phyloP scores from a whole-genome alignment of 1,140 invertebrate genomes.

The Ceratoteleas bidentatus region DNA sequence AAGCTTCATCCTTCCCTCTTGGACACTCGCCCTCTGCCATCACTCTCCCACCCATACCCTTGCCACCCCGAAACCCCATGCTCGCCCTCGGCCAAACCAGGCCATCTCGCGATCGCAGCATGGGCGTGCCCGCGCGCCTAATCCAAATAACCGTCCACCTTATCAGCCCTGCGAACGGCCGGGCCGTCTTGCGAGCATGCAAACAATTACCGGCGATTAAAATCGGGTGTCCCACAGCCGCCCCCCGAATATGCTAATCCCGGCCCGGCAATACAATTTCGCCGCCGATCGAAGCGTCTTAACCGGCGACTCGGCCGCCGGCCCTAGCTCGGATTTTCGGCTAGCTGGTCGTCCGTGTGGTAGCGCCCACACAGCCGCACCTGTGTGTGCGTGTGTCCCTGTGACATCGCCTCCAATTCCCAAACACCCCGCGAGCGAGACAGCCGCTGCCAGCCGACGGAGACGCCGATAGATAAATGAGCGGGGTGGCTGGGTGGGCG shows the following conservation, averaged over 20 bases:
- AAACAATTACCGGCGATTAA: conserved; percentile 44
- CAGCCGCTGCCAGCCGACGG: conserved; percentile 10
- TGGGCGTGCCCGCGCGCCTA: background rate
- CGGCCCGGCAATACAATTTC: conserved; percentile 29
- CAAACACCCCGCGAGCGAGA: conserved; percentile 40
- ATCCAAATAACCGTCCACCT: too few species aligned
- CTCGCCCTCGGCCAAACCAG: too few species aligned
- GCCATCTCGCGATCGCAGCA: too few species aligned
- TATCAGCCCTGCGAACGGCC: background rate
- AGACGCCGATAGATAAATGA: conserved; percentile 50
- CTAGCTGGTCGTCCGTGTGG: conserved; percentile 34
- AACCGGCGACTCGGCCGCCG: conserved; percentile 11
- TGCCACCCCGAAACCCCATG: too few species aligned
- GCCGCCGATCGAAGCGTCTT: conserved; percentile 52
- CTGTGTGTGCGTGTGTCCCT: too few species aligned
- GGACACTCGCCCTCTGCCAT: too few species aligned
- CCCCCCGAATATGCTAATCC: conserved; percentile 36
- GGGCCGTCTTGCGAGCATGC: background rate
- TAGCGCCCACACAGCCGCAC: too few species aligned
- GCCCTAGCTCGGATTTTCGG: conserved; percentile 50
- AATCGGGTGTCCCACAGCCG: too few species aligned
- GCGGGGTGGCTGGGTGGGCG: conserved; percentile 23
- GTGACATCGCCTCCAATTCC: conserved; percentile 39
- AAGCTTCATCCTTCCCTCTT: too few species aligned
- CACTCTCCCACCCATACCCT: too few species aligned